These are phyloP conservation scores for Xenopus tropicalis DNA, from an alignment of 2,113 vertebrate genomes.

Conservation along the genomic window UCB_Xtro_10.0 CM004451.2:52724001-52724500, in stretches of 20 bases:
- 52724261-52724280: constrained; percentile 75
- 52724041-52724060: too few relatives aligned
- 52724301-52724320: constrained; percentile 77
- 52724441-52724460: too few relatives aligned
- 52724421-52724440: neutral
- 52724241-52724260: constrained; percentile 64
- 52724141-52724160: constrained; percentile 64
- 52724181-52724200: constrained; percentile 72
- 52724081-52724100: neutral
- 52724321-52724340: constrained; percentile 72
- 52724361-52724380: too few relatives aligned
- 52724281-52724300: constrained; percentile 72
- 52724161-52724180: constrained; percentile 74
- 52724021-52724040: too few relatives aligned
- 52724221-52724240: constrained; percentile 74
- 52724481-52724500: too few relatives aligned
- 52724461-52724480: too few relatives aligned
- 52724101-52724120: neutral
- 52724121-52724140: neutral
- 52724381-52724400: too few relatives aligned
- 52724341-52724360: neutral
- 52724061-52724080: too few relatives aligned
- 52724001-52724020: too few relatives aligned
- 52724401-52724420: too few relatives aligned
- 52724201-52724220: constrained; percentile 67